Evolutionary conservation across 2,888 invertebrate species (phyloP).

Genomic region (Prosopocoilus inquinatus): DNA sequence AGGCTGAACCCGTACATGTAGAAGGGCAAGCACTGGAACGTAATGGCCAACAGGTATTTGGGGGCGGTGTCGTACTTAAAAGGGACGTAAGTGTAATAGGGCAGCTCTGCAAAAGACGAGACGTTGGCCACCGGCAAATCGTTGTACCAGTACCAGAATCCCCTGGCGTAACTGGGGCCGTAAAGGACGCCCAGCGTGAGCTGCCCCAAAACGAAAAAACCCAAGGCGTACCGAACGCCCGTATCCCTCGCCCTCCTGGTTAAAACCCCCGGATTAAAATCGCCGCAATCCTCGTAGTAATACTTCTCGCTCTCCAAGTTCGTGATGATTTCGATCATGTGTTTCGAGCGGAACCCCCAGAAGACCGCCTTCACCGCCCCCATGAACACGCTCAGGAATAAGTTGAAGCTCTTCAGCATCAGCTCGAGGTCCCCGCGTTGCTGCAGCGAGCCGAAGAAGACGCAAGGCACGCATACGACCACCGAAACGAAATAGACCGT

Average conservation of each 20-base stretch:
- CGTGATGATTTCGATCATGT: constrained; percentile 31
- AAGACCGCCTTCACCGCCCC: constrained; percentile 38
- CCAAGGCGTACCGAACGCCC: constrained; percentile 19
- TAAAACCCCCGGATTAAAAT: constrained; percentile 30
- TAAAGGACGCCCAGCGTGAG: not conserved
- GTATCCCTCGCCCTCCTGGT: constrained; percentile 29
- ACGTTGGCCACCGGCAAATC: not conserved
- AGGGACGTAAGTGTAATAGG: constrained; percentile 41
- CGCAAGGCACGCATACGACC: not conserved
- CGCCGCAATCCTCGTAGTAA: constrained; percentile 30
- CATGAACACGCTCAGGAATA: constrained; percentile 38
- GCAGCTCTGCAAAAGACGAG: constrained; percentile 28
- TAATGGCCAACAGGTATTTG: constrained; percentile 34
- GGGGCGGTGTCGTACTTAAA: constrained; percentile 33
- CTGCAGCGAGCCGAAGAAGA: not conserved
- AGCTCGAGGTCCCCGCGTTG: constrained; percentile 26
- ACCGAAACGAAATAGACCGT: not conserved
- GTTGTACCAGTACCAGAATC: not conserved
- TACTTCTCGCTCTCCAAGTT: constrained; percentile 31
- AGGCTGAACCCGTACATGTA: constrained; percentile 38
- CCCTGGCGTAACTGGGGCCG: not conserved
- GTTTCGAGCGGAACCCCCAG: constrained; percentile 33
- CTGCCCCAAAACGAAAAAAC: not conserved
- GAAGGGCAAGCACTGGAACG: constrained; percentile 39
- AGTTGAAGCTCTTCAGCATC: constrained; percentile 38